These are phyloP conservation scores for Drosophila pallidifrons DNA, from an alignment of 1,140 invertebrate genomes.

Conservation along the genomic window DNA sequence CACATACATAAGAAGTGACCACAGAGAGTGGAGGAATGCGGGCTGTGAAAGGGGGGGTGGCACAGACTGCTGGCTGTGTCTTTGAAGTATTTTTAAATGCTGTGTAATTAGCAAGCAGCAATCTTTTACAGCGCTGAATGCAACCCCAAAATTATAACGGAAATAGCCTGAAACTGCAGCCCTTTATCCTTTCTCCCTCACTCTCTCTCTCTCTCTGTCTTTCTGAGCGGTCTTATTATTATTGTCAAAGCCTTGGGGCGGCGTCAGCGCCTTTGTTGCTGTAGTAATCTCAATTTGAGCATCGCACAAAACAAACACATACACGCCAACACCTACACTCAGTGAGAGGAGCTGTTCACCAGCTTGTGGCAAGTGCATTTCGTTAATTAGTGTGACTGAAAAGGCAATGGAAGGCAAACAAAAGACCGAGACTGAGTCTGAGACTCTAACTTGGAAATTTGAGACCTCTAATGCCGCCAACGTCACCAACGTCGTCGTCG, in stretches of 20 bases:
- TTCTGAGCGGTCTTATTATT: constrained; percentile 55
- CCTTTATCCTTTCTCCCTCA: constrained; percentile 27
- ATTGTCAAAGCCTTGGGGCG: constrained; percentile 58
- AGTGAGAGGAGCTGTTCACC: neutral
- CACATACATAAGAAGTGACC: constrained; percentile 1
- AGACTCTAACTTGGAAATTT: constrained; percentile 39
- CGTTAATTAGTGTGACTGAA: constrained; percentile 77
- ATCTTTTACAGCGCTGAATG: constrained; percentile 22
- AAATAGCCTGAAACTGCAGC: constrained; percentile 44
- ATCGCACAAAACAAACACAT: constrained; percentile 52
- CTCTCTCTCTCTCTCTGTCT: neutral
- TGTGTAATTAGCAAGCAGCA: constrained; percentile 66
- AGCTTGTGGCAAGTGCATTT: constrained; percentile 73
- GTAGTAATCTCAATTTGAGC: constrained; percentile 61
- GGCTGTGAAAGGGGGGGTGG: neutral
- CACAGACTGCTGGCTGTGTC: neutral
- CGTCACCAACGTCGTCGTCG: neutral
- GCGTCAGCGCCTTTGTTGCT: constrained; percentile 46
- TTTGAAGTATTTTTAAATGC: constrained; percentile 53
- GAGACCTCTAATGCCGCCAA: constrained; percentile 39
- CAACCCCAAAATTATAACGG: constrained; percentile 32
- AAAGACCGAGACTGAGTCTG: constrained; percentile 41
- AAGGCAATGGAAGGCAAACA: constrained; percentile 60
- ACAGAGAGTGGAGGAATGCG: constrained; percentile 3
- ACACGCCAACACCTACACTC: constrained; percentile 9